These are phyloP conservation scores for Sciurus niger DNA, from an alignment of 2,113 vertebrate species.

Conservation along the genomic window DNA sequence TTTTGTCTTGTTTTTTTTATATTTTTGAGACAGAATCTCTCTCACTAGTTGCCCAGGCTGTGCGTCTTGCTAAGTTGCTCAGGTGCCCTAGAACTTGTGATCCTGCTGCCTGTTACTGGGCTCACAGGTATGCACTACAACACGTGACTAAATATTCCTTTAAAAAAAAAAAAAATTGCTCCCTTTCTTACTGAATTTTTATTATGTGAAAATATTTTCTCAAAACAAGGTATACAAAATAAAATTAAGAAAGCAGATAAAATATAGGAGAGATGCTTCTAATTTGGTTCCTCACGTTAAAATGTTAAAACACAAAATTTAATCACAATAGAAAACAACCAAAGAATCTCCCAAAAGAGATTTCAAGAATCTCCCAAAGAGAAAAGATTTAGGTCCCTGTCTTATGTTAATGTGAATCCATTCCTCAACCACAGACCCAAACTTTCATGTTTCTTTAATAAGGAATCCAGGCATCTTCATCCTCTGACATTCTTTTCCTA, in stretches of 20 bases:
- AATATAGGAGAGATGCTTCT: conserved; percentile 3
- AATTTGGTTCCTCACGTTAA: neutral
- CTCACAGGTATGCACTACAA: no score
- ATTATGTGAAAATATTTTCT: conserved; percentile 37
- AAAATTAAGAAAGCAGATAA: neutral
- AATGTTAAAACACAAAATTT: conserved; percentile 34
- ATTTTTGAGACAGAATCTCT: neutral
- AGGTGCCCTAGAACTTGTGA: no score
- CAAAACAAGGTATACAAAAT: conserved; percentile 28
- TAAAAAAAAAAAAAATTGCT: neutral
- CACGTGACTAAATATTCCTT: no score
- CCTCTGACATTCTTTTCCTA: neutral
- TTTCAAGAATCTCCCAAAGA: conserved; percentile 13
- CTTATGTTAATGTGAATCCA: neutral
- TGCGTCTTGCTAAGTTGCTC: no score
- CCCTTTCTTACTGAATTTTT: conserved; percentile 24
- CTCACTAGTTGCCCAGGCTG: neutral
- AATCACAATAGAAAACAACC: neutral
- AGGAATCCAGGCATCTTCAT: neutral
- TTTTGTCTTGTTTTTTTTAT: neutral
- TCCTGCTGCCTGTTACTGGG: no score
- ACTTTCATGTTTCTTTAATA: neutral
- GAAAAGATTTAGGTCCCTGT: neutral
- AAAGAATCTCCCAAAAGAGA: neutral
- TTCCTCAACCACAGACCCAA: neutral